Conservation (phyloP, 2,888 invertebrate species). For the Philereme transversata region DNA sequence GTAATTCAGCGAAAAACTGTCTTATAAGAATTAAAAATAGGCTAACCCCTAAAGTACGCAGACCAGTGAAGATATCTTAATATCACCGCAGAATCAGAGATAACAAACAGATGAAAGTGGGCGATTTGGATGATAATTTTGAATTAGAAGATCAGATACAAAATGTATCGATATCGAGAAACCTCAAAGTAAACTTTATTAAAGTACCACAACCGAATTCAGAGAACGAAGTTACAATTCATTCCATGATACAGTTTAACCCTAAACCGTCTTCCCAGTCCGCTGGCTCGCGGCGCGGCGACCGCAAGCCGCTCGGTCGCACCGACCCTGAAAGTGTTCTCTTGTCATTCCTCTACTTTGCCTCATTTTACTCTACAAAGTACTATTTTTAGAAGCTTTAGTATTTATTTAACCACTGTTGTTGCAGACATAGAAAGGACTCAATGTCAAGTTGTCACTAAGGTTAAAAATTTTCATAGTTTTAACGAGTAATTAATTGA, state of each 20-base stretch:
- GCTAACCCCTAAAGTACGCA: no score
- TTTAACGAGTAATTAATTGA: no score
- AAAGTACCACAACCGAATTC: slow-evolving; percentile 3
- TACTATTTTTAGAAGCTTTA: slow-evolving; percentile 34
- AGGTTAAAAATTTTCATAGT: neutral
- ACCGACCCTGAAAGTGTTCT: slow-evolving; percentile 49
- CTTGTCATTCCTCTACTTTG: slow-evolving; percentile 50
- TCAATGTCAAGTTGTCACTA: neutral
- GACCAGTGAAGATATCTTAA: no score
- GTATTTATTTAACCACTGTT: slow-evolving; percentile 13
- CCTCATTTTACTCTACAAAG: slow-evolving; percentile 48
- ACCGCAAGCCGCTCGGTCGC: slow-evolving; percentile 40
- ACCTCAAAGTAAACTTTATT: neutral
- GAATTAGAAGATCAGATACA: no score
- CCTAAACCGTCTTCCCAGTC: slow-evolving; percentile 9
- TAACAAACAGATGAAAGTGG: no score
- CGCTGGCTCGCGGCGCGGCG: slow-evolving; percentile 24
- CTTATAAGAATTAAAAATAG: no score
- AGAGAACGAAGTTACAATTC: neutral
- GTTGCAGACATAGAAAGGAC: neutral
- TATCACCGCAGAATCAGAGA: no score
- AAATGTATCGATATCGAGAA: no score
- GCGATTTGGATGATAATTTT: no score
- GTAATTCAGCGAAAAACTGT: no score
- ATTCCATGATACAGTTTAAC: slow-evolving; percentile 21